Percentiles rank a stretch among this genome's conserved stretches.
These are phyloP conservation scores for Conomelus anceps DNA, from an alignment of 2,888 invertebrate species.

Conservation along the genomic window DNA sequence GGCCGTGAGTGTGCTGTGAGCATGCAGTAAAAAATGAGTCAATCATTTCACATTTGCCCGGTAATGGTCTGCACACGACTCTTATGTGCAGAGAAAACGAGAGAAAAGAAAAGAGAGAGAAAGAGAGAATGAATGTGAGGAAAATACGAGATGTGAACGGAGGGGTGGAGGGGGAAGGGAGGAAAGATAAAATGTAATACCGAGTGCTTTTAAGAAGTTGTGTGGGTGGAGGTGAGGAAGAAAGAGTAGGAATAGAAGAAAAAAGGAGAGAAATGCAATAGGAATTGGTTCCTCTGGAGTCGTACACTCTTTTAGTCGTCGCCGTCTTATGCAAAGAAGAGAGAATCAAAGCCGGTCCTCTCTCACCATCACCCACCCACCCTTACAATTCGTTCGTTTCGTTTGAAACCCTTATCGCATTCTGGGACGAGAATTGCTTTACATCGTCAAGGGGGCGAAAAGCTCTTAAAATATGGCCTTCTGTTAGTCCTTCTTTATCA, in stretches of 20 bases:
- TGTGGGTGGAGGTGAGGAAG: constrained; percentile 14
- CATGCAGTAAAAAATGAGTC: neutral
- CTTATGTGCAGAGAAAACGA: neutral
- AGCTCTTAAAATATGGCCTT: constrained; percentile 17
- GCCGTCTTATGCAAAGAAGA: constrained; percentile 27
- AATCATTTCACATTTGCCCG: constrained; percentile 1
- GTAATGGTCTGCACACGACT: neutral
- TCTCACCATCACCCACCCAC: too few species aligned
- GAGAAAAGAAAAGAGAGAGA: neutral
- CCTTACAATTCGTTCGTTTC: neutral
- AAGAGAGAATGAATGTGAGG: constrained; percentile 1
- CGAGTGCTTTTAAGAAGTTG: constrained; percentile 23
- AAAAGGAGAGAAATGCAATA: constrained; percentile 22
- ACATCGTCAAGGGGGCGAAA: constrained; percentile 21
- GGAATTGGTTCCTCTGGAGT: constrained; percentile 19
- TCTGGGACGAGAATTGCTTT: constrained; percentile 20
- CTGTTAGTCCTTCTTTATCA: neutral
- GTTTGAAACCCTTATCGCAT: constrained; percentile 25
- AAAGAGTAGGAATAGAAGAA: constrained; percentile 19
- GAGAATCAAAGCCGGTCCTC: constrained; percentile 25
- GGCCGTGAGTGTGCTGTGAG: too few species aligned
- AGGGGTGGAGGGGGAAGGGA: neutral
- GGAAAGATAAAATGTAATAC: constrained; percentile 26
- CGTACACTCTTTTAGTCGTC: too few species aligned
- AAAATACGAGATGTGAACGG: neutral